Conservation (phyloP, 2,797 vertebrate species). For the Ciconia nigra region DNA sequence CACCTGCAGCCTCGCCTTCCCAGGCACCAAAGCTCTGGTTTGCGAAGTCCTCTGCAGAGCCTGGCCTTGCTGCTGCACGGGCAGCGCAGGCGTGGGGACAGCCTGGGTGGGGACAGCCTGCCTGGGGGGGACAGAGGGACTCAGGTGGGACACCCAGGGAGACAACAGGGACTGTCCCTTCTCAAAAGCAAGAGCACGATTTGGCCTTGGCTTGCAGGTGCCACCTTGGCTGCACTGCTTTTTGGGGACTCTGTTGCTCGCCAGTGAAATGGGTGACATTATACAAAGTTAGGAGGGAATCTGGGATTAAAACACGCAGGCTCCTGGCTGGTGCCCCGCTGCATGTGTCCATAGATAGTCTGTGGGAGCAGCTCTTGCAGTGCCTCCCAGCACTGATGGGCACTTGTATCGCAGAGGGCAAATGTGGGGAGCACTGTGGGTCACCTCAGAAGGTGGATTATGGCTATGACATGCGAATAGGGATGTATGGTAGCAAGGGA, state of each 20-base stretch:
- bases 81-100: background rate
- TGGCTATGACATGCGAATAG: background rate
- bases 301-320: background rate
- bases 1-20: background rate
- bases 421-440: background rate
- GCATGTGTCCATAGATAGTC: fast-evolving
- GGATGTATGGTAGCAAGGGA: fast-evolving
- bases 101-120: background rate
- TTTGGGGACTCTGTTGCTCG: background rate
- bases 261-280: background rate
- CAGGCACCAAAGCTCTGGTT: background rate
- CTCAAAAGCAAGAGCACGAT: background rate
- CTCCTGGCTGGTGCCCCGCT: background rate
- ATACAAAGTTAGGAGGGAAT: background rate
- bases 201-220: background rate
- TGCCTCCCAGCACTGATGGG: background rate
- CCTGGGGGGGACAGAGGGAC: too few relatives aligned
- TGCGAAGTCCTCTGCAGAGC: background rate
- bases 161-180: background rate
- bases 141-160: background rate
- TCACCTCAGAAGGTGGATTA: background rate
- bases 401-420: background rate
- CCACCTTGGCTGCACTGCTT: fast-evolving
- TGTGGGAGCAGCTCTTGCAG: background rate
- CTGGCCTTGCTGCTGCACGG: fast-evolving